Conservation (phyloP, 2,888 invertebrate species). For the Eudemis profundana region DNA sequence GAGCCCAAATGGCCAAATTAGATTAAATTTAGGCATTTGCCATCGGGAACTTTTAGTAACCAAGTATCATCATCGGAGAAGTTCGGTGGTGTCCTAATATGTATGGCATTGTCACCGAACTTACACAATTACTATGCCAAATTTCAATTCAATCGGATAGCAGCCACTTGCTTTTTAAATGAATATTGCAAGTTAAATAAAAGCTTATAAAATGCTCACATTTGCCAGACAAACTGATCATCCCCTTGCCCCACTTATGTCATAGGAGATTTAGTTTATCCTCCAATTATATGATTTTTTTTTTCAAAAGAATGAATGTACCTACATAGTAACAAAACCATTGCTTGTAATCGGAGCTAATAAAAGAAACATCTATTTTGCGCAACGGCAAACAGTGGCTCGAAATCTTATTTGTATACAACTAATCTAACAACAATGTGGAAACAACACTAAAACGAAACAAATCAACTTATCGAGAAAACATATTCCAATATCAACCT, state of each 20-base stretch:
- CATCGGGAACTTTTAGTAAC: too few species aligned
- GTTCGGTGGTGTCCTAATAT: too few species aligned
- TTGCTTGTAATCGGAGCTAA: constrained; percentile 27
- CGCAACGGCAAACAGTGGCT: constrained; percentile 33
- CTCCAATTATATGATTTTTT: background rate
- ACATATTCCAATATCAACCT: background rate
- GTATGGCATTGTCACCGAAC: too few species aligned
- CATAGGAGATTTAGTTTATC: background rate
- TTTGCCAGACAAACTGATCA: background rate
- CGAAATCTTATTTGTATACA: constrained; percentile 41
- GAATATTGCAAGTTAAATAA: too few species aligned
- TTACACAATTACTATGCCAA: too few species aligned
- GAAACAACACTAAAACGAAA: constrained; percentile 1
- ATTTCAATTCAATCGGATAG: too few species aligned
- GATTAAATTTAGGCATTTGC: too few species aligned
- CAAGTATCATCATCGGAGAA: too few species aligned
- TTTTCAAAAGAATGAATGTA: background rate
- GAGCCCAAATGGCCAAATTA: too few species aligned
- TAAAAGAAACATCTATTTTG: constrained; percentile 32
- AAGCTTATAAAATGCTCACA: too few species aligned
- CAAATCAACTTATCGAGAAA: too few species aligned
- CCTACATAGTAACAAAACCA: constrained; percentile 1
- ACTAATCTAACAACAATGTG: constrained; percentile 24
- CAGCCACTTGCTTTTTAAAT: too few species aligned
- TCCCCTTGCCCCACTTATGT: background rate